These are phyloP conservation scores for Drosophila mayri DNA, from an alignment of 1,140 invertebrate species.

Conservation along the genomic window DNA sequence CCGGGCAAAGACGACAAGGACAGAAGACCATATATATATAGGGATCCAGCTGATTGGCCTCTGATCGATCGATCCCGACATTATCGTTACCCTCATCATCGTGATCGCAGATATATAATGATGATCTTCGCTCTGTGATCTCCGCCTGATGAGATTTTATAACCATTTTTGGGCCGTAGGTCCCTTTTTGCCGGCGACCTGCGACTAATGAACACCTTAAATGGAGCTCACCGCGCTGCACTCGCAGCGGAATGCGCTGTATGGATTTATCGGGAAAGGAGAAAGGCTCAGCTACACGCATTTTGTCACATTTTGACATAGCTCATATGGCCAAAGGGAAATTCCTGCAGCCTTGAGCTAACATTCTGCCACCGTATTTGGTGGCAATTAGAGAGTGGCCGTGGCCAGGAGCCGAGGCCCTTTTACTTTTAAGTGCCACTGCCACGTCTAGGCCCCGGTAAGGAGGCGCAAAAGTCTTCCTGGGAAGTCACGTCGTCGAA, in stretches of 20 bases:
- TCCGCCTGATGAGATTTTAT: constrained; percentile 73
- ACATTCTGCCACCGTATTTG: constrained; percentile 66
- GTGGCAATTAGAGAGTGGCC: constrained; percentile 71
- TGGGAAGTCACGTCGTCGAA: constrained; percentile 74
- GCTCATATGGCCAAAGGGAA: constrained; percentile 59
- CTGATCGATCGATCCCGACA: constrained; percentile 62
- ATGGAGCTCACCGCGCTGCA: constrained; percentile 44
- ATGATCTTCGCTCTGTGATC: constrained; percentile 62
- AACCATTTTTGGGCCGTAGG: constrained; percentile 67
- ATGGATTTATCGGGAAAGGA: constrained; percentile 50
- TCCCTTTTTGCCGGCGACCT: constrained; percentile 61
- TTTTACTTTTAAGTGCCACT: constrained; percentile 66
- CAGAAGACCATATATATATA: constrained; percentile 19
- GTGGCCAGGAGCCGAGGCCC: constrained; percentile 34
- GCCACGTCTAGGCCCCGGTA: constrained; percentile 61
- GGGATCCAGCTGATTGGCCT: constrained; percentile 22
- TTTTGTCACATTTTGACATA: constrained; percentile 84
- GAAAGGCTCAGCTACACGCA: constrained; percentile 69
- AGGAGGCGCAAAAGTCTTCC: constrained; percentile 73
- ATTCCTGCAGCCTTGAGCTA: constrained; percentile 54
- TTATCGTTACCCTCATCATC: constrained; percentile 54
- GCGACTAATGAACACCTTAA: constrained; percentile 81
- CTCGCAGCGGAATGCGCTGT: constrained; percentile 42
- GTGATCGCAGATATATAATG: constrained; percentile 33
- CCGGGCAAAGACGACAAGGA: constrained; percentile 34